These are phyloP conservation scores for Pangasius sanitwongsei DNA, from an alignment of 2,797 vertebrate species.

Conservation along the genomic window DNA sequence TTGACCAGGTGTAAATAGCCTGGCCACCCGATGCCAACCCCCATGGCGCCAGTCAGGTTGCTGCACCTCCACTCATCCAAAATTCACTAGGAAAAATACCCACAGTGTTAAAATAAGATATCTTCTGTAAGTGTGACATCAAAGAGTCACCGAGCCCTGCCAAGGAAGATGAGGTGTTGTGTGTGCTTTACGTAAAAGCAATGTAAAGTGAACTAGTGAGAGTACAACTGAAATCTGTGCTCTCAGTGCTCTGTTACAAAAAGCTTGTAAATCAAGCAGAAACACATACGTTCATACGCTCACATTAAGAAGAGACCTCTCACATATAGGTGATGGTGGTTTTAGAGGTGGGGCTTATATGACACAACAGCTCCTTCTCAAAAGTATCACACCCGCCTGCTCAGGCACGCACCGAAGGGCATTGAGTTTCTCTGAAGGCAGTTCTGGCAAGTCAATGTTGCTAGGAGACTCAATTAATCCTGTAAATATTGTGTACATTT, in stretches of 20 bases:
- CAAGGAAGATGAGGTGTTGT: slow-evolving; percentile 36
- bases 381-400: slow-evolving; percentile 46
- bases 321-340: slow-evolving; percentile 47
- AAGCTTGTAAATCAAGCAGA: slow-evolving; percentile 52
- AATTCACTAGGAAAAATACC: slow-evolving; percentile 37
- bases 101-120: slow-evolving; percentile 15
- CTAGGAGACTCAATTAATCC: slow-evolving; percentile 47
- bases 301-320: slow-evolving; percentile 33
- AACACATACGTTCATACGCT: slow-evolving; percentile 34
- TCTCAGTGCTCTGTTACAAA: slow-evolving; percentile 46
- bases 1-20: slow-evolving; percentile 69
- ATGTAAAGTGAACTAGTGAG: slow-evolving; percentile 20
- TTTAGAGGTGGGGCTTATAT: slow-evolving; percentile 27
- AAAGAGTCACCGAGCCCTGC: slow-evolving; percentile 15
- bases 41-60: slow-evolving; percentile 37
- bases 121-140: slow-evolving; percentile 23
- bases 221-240: slow-evolving; percentile 40
- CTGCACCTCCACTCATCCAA: slow-evolving; percentile 24
- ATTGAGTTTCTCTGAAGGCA: slow-evolving; percentile 54
- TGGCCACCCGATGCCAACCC: slow-evolving; percentile 46
- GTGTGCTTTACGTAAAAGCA: neutral
- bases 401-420: slow-evolving; percentile 47
- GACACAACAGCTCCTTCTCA: slow-evolving; percentile 52
- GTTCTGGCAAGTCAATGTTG: slow-evolving; percentile 47
- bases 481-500: slow-evolving; percentile 53